phyloP scores from a whole-genome alignment of 2,113 vertebrate genomes.

The Malurus elegans region DNA sequence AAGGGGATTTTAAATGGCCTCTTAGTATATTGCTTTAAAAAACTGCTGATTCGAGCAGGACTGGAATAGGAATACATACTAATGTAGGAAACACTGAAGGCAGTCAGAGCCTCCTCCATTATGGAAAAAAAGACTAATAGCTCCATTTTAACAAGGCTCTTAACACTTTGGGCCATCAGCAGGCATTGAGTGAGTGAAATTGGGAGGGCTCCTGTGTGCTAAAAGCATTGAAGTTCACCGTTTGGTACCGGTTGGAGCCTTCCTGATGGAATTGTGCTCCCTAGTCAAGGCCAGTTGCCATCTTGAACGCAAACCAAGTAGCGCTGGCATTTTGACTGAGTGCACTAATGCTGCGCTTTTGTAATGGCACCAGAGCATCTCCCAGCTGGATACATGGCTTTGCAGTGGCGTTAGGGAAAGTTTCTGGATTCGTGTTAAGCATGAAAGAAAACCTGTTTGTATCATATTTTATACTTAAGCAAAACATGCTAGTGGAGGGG shows the following conservation, averaged over 20 bases:
- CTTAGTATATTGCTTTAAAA: constrained; percentile 77
- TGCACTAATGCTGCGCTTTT: constrained; percentile 54
- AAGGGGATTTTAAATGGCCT: constrained; percentile 72
- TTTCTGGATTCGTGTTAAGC: constrained; percentile 37
- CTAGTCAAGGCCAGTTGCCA: constrained; percentile 12
- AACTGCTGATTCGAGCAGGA: constrained; percentile 77
- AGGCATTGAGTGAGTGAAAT: constrained; percentile 68
- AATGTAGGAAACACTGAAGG: constrained; percentile 70
- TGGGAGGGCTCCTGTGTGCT: constrained; percentile 66
- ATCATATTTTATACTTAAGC: background rate
- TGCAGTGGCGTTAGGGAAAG: constrained; percentile 19
- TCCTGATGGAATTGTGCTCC: constrained; percentile 41
- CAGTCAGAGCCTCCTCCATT: constrained; percentile 65
- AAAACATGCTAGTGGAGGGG: background rate
- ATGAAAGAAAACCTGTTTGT: constrained; percentile 24
- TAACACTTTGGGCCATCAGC: constrained; percentile 67
- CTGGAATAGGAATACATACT: constrained; percentile 69
- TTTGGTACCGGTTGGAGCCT: constrained; percentile 46
- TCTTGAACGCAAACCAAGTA: constrained; percentile 50
- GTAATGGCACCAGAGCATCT: constrained; percentile 38
- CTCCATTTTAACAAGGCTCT: constrained; percentile 77
- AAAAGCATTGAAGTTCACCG: constrained; percentile 71
- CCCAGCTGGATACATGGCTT: constrained; percentile 4
- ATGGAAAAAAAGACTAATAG: constrained; percentile 73
- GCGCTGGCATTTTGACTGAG: constrained; percentile 58